A percentile compares a stretch with the other conserved stretches of the same genome.
phyloP scores from a whole-genome alignment of 2,113 vertebrate genomes.

The Dendropsophus ebraccatus region DNA sequence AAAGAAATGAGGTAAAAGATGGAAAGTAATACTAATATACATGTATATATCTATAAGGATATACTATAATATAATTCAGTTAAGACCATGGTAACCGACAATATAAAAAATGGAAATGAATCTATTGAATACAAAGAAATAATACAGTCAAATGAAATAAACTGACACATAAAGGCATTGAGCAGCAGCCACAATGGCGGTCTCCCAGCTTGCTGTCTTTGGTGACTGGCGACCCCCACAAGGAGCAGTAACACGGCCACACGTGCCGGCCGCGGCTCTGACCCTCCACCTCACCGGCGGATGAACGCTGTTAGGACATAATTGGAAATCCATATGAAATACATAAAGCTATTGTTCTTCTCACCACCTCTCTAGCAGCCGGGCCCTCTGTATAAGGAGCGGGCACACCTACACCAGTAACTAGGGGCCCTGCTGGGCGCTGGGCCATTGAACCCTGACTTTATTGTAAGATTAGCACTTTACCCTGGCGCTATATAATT shows the following conservation, averaged over 20 bases:
- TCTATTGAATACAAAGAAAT: no score
- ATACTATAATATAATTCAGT: no score
- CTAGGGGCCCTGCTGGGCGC: neutral
- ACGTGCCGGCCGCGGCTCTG: neutral
- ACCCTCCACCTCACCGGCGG: slow-evolving; percentile 14
- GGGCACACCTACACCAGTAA: slow-evolving; percentile 2
- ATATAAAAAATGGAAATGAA: no score
- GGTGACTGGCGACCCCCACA: neutral
- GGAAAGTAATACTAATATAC: no score
- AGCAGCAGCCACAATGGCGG: neutral
- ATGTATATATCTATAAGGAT: no score
- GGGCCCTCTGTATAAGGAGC: neutral
- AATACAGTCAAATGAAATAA: no score
- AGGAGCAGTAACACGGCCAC: neutral
- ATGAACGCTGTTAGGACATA: slow-evolving; percentile 38
- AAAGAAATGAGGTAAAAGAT: no score
- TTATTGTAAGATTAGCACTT: slow-evolving; percentile 47
- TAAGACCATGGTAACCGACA: no score
- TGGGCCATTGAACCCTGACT: slow-evolving; percentile 33
- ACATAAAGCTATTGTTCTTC: slow-evolving; percentile 42
- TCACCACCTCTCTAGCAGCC: neutral
- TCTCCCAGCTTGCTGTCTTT: neutral
- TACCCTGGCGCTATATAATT: neutral
- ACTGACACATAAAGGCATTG: no score
- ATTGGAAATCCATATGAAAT: slow-evolving; percentile 53